A percentile compares a stretch with the other conserved stretches of the same genome.
Evolutionary conservation across 2,113 vertebrate species (phyloP).

Genomic region (Pygoscelis antarcticus): DNA sequence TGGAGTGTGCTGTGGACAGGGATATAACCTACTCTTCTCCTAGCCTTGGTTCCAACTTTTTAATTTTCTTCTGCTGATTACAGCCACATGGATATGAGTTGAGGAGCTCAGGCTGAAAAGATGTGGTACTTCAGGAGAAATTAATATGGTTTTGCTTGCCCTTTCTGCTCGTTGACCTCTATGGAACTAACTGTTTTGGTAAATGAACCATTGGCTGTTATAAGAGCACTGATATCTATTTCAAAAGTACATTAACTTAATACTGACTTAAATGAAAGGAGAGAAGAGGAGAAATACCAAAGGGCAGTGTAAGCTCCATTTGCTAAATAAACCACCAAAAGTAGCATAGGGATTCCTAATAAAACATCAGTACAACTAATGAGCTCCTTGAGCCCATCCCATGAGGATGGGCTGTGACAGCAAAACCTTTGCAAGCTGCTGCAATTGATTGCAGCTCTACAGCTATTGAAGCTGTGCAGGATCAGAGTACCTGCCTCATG

Average conservation of each 20-base stretch:
- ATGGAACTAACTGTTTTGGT: neutral
- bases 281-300: neutral
- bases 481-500: neutral
- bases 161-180: neutral
- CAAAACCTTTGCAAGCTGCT: neutral
- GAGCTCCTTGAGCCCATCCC: neutral
- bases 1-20: neutral
- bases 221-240: neutral
- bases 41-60: neutral
- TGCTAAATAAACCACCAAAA: neutral
- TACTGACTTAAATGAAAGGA: neutral
- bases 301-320: neutral
- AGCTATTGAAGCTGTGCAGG: neutral
- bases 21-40: neutral
- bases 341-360: neutral
- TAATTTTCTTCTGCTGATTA: neutral
- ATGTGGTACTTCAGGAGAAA: neutral
- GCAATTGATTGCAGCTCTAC: neutral
- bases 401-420: neutral
- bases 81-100: neutral
- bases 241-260: neutral
- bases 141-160: neutral
- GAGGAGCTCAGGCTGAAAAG: neutral
- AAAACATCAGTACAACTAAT: neutral
- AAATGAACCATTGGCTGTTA: neutral